A percentile compares a stretch with the other conserved stretches of the same genome.
Evolutionary conservation across 2,797 vertebrate species (phyloP).

Genomic region (Chloroceryle amazona): DNA sequence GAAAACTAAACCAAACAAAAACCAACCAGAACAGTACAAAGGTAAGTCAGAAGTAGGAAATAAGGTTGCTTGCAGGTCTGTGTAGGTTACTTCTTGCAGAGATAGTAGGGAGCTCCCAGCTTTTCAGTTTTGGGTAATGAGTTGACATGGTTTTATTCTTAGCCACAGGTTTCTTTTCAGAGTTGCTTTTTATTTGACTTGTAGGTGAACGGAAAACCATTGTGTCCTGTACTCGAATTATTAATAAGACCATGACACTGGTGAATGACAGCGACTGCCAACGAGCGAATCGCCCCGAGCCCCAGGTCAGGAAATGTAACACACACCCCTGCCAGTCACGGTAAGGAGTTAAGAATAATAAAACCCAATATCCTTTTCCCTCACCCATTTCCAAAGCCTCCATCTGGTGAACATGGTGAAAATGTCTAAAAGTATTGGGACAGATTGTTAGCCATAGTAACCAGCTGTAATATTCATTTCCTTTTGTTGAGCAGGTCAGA

Average conservation of each 20-base stretch:
- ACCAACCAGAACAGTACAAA: not conserved
- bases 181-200: not conserved
- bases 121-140: not conserved
- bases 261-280: conserved; percentile 91
- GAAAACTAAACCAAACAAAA: not conserved
- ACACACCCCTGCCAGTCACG: conserved; percentile 92
- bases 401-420: not conserved
- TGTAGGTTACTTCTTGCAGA: not conserved
- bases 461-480: conserved; percentile 47
- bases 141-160: not conserved
- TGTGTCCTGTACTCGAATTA: conserved; percentile 91
- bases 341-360: conserved; percentile 77
- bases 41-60: not conserved
- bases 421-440: not conserved
- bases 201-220: conserved; percentile 91
- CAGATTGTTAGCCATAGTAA: not conserved
- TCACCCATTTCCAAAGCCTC: not conserved
- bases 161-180: not conserved
- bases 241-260: conserved; percentile 90
- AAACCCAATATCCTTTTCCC: not conserved
- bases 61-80: not conserved
- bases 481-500: conserved; percentile 38
- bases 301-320: conserved; percentile 92
- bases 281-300: conserved; percentile 85
- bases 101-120: not conserved